These are phyloP conservation scores for Prunella himalayana DNA, from an alignment of 2,113 vertebrate species.

Conservation along the genomic window DNA sequence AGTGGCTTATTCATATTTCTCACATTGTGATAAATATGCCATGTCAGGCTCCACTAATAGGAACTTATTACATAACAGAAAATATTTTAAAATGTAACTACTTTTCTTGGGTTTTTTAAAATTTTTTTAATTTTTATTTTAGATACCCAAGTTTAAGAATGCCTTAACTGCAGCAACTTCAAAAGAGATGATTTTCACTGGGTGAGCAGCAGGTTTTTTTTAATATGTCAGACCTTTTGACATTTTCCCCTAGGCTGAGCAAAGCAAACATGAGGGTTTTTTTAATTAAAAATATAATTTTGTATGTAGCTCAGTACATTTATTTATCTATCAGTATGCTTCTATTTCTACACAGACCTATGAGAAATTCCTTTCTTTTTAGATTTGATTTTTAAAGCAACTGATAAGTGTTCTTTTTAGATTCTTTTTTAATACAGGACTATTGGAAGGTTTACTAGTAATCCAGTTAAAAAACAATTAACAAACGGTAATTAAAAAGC, in stretches of 20 bases:
- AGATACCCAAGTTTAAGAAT: neutral
- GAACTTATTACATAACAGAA: neutral
- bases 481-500: neutral
- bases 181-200: neutral
- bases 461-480: neutral
- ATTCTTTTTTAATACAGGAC: neutral
- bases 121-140: neutral
- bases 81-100: neutral
- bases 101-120: neutral
- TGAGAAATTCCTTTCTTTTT: neutral
- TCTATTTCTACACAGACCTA: neutral
- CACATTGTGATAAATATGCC: neutral
- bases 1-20: neutral
- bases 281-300: neutral
- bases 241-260: neutral
- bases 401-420: neutral
- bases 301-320: neutral
- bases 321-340: neutral
- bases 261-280: accelerated
- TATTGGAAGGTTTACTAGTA: neutral
- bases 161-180: neutral
- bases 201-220: neutral
- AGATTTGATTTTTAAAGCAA: neutral
- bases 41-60: neutral
- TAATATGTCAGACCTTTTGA: neutral